These are phyloP conservation scores for Laspeyria flexula DNA, from an alignment of 2,888 invertebrate genomes.

Conservation along the genomic window DNA sequence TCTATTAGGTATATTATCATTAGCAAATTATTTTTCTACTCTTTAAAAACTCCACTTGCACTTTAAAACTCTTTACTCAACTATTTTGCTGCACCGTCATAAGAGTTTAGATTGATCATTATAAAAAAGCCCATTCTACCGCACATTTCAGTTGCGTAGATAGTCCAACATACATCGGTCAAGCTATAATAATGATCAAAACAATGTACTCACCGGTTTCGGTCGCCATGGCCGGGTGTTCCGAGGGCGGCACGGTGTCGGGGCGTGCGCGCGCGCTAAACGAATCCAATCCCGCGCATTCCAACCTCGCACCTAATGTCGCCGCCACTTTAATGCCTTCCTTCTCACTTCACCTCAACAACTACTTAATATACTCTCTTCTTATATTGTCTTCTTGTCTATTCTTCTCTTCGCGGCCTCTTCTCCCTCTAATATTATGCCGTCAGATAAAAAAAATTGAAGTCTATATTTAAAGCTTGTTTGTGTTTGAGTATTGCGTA, in stretches of 20 bases:
- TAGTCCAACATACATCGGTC: too few species aligned
- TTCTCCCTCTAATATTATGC: constrained; percentile 25
- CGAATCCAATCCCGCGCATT: constrained; percentile 82
- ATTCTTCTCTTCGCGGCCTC: constrained; percentile 17
- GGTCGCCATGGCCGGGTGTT: constrained; percentile 84
- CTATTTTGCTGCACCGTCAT: too few species aligned
- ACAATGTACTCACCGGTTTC: constrained; percentile 74
- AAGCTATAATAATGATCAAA: neutral
- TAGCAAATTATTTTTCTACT: too few species aligned
- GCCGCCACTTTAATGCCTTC: constrained; percentile 77
- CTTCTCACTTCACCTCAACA: constrained; percentile 20
- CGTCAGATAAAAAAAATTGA: constrained; percentile 35
- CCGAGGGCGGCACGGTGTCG: constrained; percentile 83
- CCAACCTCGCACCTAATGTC: constrained; percentile 75
- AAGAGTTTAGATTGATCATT: neutral
- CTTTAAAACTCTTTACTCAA: too few species aligned
- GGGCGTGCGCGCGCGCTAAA: constrained; percentile 81
- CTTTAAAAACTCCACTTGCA: too few species aligned
- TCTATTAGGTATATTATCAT: too few species aligned
- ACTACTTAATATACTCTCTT: too few species aligned
- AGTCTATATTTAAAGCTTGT: constrained; percentile 57
- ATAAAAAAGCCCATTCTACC: too few species aligned
- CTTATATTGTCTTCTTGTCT: too few species aligned
- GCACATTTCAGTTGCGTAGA: too few species aligned
- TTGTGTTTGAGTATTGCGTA: constrained; percentile 53